These are phyloP conservation scores for Drosophila athabasca DNA, from an alignment of 1,140 invertebrate genomes.

Conservation along the genomic window DNA sequence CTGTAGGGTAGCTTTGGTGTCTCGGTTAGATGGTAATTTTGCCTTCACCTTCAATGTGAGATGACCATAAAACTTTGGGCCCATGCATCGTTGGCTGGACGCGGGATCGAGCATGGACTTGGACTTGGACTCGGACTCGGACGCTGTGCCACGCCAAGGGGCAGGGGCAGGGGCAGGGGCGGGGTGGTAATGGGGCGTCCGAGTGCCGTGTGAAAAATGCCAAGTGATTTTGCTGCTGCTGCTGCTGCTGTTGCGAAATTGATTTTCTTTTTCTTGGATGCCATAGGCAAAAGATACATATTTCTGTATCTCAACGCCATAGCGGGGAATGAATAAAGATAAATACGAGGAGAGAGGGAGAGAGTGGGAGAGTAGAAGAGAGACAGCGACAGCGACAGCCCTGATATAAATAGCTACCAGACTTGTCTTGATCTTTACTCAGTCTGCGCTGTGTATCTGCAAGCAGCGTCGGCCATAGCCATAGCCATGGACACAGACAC, in stretches of 20 bases:
- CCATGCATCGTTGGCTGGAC: conserved; percentile 45
- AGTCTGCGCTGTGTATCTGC: no score
- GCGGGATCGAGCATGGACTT: conserved; percentile 4
- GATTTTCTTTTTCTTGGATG: conserved; percentile 41
- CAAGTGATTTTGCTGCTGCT: conserved; percentile 22
- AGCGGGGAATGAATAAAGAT: background rate
- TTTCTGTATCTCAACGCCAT: conserved; percentile 14
- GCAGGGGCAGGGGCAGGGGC: background rate
- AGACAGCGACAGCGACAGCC: conserved; percentile 2
- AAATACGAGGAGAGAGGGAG: background rate
- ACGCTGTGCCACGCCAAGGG: conserved; percentile 3
- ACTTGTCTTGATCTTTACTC: conserved; percentile 42
- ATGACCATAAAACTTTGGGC: conserved; percentile 56
- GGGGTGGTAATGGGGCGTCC: conserved; percentile 3
- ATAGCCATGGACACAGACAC: conserved; percentile 11
- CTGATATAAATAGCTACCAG: conserved; percentile 49
- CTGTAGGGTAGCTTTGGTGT: background rate
- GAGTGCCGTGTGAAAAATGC: conserved; percentile 57
- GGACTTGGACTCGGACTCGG: background rate
- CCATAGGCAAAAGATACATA: background rate
- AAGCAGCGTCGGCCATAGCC: conserved; percentile 38
- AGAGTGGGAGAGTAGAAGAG: conserved; percentile 15
- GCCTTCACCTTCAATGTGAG: conserved; percentile 48
- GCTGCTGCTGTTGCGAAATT: conserved; percentile 37
- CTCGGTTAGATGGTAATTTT: background rate